These are phyloP conservation scores for Caenorhabditis tropicalis DNA, from an alignment of 1,140 invertebrate species.

Conservation along the genomic window DNA sequence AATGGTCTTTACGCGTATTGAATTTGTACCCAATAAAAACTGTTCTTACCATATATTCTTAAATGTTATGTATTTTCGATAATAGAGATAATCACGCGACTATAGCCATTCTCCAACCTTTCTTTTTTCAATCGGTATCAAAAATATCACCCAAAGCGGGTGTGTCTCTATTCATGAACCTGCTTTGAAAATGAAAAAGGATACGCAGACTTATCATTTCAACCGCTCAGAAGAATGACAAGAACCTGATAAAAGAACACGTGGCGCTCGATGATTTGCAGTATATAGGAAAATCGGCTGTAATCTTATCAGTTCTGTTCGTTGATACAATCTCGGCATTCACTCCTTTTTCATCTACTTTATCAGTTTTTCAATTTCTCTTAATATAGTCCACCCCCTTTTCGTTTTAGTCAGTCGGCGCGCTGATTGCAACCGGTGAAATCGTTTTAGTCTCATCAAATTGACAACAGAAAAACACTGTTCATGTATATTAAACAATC, in stretches of 20 bases:
- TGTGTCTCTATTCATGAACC: background rate
- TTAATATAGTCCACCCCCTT: background rate
- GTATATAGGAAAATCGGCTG: conserved; percentile 28
- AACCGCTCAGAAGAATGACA: background rate
- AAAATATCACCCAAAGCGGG: background rate
- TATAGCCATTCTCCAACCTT: background rate
- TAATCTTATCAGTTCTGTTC: conserved; percentile 44
- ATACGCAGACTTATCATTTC: background rate
- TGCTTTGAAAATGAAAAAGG: conserved; percentile 2
- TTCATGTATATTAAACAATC: too few relatives aligned
- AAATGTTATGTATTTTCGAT: background rate
- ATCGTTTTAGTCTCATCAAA: background rate
- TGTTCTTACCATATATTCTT: background rate
- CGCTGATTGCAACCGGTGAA: background rate
- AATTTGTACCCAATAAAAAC: background rate
- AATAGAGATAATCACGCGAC: background rate
- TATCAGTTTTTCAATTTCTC: conserved; percentile 3
- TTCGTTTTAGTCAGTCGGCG: background rate
- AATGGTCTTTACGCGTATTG: conserved; percentile 33
- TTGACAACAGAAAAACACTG: too few relatives aligned
- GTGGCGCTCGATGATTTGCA: conserved; percentile 22
- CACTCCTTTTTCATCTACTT: conserved; percentile 5
- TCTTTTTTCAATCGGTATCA: background rate
- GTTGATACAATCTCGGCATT: conserved; percentile 37
- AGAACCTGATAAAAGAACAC: conserved; percentile 38